phyloP scores from a whole-genome alignment of 2,888 invertebrate species.

The Dryobotodes eremita region DNA sequence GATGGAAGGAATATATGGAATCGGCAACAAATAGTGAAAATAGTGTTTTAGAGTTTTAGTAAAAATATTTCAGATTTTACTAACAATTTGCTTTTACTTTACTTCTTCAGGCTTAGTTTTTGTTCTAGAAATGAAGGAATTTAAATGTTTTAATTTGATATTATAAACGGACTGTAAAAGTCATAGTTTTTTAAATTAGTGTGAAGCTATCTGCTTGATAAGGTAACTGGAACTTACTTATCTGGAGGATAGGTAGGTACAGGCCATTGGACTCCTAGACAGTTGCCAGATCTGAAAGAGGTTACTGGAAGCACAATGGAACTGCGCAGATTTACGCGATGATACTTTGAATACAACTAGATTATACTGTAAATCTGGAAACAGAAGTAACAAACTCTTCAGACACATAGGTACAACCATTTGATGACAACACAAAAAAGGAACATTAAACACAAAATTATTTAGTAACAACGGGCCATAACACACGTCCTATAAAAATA shows the following conservation, averaged over 20 bases:
- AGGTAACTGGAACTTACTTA: neutral
- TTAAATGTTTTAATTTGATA: neutral
- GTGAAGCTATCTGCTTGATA: neutral
- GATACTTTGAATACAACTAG: neutral
- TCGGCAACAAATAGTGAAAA: neutral
- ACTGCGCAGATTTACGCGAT: neutral
- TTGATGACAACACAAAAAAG: constrained; percentile 41
- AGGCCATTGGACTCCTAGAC: neutral
- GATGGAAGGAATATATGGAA: neutral
- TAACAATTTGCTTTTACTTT: neutral
- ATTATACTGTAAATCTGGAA: neutral
- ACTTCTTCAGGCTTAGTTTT: neutral
- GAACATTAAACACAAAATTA: constrained; percentile 40
- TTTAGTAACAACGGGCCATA: constrained; percentile 46
- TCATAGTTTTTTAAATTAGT: neutral
- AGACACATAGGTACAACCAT: constrained; percentile 5
- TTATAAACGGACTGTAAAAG: neutral
- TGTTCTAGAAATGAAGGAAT: neutral
- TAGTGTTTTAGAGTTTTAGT: neutral
- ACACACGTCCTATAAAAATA: constrained; percentile 59
- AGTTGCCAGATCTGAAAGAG: neutral
- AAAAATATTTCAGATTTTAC: neutral
- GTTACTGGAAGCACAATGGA: neutral
- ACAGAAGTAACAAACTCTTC: neutral
- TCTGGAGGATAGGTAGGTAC: neutral